Percentiles rank a stretch among this genome's conserved stretches.
phyloP scores from a whole-genome alignment of 2,888 invertebrate species.

The Autographa gamma region DNA sequence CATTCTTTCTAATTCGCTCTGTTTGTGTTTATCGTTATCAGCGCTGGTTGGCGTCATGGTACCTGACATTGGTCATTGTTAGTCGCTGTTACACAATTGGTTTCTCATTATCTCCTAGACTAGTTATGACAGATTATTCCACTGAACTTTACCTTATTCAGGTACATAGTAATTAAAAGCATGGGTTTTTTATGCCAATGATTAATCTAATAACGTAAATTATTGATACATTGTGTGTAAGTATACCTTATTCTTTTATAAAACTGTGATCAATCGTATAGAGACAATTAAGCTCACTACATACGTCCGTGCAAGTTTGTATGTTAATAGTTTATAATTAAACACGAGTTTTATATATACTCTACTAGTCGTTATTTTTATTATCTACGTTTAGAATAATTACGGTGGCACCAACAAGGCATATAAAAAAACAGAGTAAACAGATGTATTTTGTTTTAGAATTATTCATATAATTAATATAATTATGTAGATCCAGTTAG shows the following conservation, averaged over 20 bases:
- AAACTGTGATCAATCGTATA: not conserved
- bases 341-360: not conserved
- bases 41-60: conserved; percentile 17
- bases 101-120: conserved; percentile 17
- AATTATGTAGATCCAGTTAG: not conserved
- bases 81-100: conserved; percentile 11
- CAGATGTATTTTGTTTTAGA: not conserved
- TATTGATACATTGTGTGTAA: conserved; percentile 3
- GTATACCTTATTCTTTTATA: not conserved
- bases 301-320: not conserved
- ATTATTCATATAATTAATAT: no score
- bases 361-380: not conserved
- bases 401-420: not conserved
- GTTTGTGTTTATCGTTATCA: conserved; percentile 26
- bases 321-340: not conserved
- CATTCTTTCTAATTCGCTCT: conserved; percentile 16
- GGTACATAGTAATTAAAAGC: conserved; percentile 13
- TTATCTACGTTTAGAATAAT: not conserved
- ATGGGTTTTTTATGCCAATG: conserved; percentile 1
- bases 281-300: not conserved
- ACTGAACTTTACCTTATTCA: conserved; percentile 23
- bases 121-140: conserved; percentile 16
- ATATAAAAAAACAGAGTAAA: not conserved
- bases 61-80: conserved; percentile 37
- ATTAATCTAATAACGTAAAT: not conserved